A percentile compares a stretch with the other conserved stretches of the same genome.
phyloP scores from a whole-genome alignment of 2,888 invertebrate species.

The Hecatera dysodea region DNA sequence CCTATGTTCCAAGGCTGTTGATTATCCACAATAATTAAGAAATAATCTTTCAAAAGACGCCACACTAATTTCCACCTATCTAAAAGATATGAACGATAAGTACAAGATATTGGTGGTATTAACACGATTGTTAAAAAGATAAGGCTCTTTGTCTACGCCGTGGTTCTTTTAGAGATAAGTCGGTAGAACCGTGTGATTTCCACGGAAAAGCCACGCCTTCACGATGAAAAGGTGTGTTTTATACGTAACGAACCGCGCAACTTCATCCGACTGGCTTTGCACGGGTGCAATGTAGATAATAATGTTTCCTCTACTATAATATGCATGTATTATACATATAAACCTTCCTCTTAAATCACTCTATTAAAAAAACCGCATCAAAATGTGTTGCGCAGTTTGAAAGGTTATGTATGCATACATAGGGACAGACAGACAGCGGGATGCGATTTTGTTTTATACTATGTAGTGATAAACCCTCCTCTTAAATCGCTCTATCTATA shows the following conservation, averaged over 20 bases:
- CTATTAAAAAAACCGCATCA: no score
- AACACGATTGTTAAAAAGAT: slow-evolving; percentile 19
- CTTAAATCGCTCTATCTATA: no score
- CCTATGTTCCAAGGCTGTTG: background rate
- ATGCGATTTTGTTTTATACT: no score
- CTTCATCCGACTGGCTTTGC: no score
- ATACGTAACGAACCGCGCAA: background rate
- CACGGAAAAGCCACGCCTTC: background rate
- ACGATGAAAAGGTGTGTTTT: background rate
- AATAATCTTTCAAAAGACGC: background rate
- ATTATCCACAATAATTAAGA: background rate
- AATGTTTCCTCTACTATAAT: no score
- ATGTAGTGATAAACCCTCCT: no score
- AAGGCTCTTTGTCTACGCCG: slow-evolving; percentile 3
- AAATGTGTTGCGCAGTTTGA: no score
- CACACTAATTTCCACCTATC: slow-evolving; percentile 2
- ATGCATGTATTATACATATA: no score
- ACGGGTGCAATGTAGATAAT: no score
- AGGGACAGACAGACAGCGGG: no score
- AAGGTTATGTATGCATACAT: no score
- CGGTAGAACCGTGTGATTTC: background rate
- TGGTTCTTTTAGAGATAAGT: slow-evolving; percentile 15
- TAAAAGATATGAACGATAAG: background rate
- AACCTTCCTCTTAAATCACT: no score
- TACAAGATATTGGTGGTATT: slow-evolving; percentile 29